phyloP scores from a whole-genome alignment of 2,888 invertebrate genomes.

The Pegoplata infirma region DNA sequence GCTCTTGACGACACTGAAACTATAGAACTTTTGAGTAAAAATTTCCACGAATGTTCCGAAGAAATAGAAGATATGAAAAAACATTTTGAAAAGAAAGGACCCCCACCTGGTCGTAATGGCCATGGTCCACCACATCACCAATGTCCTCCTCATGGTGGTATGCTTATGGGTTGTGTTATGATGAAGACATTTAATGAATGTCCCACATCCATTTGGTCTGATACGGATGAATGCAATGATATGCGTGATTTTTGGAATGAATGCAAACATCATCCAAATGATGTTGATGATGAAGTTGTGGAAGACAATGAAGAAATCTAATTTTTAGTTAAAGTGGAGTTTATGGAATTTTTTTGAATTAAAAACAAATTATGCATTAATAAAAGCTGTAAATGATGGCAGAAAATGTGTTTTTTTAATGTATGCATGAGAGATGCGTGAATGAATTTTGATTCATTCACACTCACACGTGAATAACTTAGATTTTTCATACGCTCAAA shows the following conservation, averaged over 20 bases:
- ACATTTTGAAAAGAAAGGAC: conserved; percentile 2
- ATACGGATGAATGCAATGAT: conserved; percentile 48
- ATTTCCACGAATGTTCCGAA: conserved; percentile 33
- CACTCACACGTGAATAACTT: too few species aligned
- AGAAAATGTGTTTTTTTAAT: too few species aligned
- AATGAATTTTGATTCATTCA: too few species aligned
- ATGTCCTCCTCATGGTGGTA: conserved; percentile 19
- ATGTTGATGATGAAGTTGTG: neutral
- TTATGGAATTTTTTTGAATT: too few species aligned
- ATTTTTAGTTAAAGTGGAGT: neutral
- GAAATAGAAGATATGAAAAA: conserved; percentile 14
- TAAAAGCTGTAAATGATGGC: too few species aligned
- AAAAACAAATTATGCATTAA: neutral
- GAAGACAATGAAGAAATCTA: conserved; percentile 8
- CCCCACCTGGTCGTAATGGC: neutral
- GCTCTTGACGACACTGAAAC: conserved; percentile 29
- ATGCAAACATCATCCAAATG: conserved; percentile 14
- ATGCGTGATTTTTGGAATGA: conserved; percentile 37
- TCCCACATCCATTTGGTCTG: conserved; percentile 38
- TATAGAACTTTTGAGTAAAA: conserved; percentile 23
- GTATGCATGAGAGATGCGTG: too few species aligned
- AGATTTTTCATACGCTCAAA: too few species aligned
- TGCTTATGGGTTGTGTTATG: conserved; percentile 26
- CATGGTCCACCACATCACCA: conserved; percentile 7
- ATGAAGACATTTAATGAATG: conserved; percentile 51